Percentiles rank a stretch among this genome's conserved stretches.
Evolutionary conservation across 2,888 invertebrate genomes (phyloP).

Genomic region (Melanophora roralis): DNA sequence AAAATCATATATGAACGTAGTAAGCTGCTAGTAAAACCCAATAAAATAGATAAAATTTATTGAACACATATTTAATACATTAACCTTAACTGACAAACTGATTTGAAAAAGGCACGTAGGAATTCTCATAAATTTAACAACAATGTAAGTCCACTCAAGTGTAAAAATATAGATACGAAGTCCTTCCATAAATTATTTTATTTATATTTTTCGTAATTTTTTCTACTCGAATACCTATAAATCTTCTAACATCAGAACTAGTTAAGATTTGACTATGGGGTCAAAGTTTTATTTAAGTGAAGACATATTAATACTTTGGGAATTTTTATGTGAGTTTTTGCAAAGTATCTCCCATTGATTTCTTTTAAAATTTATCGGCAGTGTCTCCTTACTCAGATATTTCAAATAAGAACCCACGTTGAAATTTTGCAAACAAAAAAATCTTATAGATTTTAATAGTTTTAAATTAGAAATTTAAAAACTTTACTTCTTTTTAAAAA

Average conservation of each 20-base stretch:
- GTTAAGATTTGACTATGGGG: no score
- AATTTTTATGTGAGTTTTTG: no score
- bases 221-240: background rate
- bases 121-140: conserved; percentile 16
- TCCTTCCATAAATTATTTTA: conserved; percentile 65
- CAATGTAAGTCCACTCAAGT: conserved; percentile 25
- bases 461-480: no score
- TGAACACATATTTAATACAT: background rate
- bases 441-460: no score
- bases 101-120: background rate
- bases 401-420: no score
- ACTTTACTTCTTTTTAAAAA: no score
- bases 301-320: no score
- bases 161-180: conserved; percentile 26
- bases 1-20: background rate
- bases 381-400: no score
- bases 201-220: conserved; percentile 48
- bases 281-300: background rate
- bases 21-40: background rate
- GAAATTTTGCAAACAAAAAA: no score
- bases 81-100: background rate
- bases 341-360: no score
- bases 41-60: background rate
- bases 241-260: background rate
- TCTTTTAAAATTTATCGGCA: no score